Base-by-base conservation (phyloP, 2,888 invertebrate species). In the Amorpha juglandis region DNA sequence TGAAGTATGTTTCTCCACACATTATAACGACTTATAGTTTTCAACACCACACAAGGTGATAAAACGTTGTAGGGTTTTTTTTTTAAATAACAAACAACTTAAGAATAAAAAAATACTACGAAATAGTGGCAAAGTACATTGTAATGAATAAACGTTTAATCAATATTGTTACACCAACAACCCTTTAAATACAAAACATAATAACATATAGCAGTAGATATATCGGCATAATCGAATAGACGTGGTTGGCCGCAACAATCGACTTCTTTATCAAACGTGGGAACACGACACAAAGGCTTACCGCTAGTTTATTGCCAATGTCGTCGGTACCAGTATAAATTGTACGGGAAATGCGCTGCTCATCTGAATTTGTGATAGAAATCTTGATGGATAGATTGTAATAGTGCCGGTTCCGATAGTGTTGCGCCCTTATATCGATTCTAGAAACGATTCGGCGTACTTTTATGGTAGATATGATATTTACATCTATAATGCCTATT, bases 341-440 rank as follows among this genome's bases (percentile, higher is more conserved):
- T 81, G 79, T 78, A 76, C 75, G 74, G 78, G 78, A 81, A 83
- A 85, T 79, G 82, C 82, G 79, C 74, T 80, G 79, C 75, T 82
- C 81, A 84, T 84, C 82, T 85, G 79, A 83, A 86, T 84, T 79
- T 75, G 74, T 74, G 88, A 89, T 89, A 84, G 72, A 68, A 65
- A 90, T 91, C 89, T 86, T 86, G 88, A 88, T 87, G 79, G 83
- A 87, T 84, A 85, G 83, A 86, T 86, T 82, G 82, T 74, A 78
- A 77, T 78, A 80, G 81, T 78, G 79, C 79, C 80, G 71, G 70
- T 72, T 70, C 67, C 71, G 64, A 73, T 76, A 77, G 77, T 72
- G 77, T 70, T 74, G 79, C 65, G 8, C 55, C 6, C 33, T 14
- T 14, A 52, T 58, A 52, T 58, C 58, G 58, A 58, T 42, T 58